These are phyloP conservation scores for Porites divaricata DNA, from an alignment of 92 coral and sea anemone genomes.

Conservation along the genomic window DNA sequence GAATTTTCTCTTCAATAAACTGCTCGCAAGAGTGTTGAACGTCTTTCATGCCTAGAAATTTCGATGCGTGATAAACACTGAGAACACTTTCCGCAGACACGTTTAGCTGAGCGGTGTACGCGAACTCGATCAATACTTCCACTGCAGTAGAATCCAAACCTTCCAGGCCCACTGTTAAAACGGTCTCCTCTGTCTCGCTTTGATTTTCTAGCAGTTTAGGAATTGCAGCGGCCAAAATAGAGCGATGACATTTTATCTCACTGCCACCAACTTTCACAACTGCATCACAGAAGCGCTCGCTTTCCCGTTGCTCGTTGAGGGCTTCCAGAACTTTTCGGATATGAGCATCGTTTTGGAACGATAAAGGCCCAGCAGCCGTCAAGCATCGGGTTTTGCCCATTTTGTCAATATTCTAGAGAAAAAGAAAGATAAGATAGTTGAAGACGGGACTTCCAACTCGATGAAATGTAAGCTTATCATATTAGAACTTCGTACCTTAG, in stretches of 20 bases:
- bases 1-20: conserved; percentile 71
- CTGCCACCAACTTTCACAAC: conserved; percentile 72
- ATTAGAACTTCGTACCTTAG: not conserved
- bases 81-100: conserved; percentile 67
- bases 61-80: conserved; percentile 76
- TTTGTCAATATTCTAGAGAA: conserved; percentile 2
- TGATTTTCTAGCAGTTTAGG: conserved; percentile 72
- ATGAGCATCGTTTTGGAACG: conserved; percentile 35
- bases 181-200: conserved; percentile 54
- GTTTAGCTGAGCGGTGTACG: conserved; percentile 78
- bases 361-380: conserved; percentile 12
- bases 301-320: conserved; percentile 79
- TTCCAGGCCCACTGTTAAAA: conserved; percentile 64
- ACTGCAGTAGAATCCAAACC: conserved; percentile 88
- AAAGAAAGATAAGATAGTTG: not conserved
- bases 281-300: conserved; percentile 76
- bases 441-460: not conserved
- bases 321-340: conserved; percentile 52
- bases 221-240: conserved; percentile 79
- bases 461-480: not conserved
- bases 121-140: conserved; percentile 82
- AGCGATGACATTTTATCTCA: conserved; percentile 83
- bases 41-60: conserved; percentile 72
- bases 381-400: not conserved
- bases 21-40: conserved; percentile 68